Base-by-base conservation (phyloP, 2,797 vertebrate species). In the Psittacula derbiana region DNA sequence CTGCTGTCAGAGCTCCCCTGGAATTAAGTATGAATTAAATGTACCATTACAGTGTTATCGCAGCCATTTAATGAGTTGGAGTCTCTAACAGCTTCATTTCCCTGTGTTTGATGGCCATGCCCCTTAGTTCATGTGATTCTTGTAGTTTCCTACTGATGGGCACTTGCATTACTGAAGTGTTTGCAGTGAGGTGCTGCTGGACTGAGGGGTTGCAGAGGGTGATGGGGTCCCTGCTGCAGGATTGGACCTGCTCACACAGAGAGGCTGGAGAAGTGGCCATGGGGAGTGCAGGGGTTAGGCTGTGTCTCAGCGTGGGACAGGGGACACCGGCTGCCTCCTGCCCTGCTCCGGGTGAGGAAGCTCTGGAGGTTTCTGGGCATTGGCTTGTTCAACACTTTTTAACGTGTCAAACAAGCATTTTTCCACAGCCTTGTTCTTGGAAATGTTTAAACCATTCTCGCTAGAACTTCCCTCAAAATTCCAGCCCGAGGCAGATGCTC, bases 21-120 rank as follows among this genome's bases (percentile, higher is more conserved):
- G 91, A 94, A 91, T 95, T 69, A 69, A 84, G 87, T 28, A 55
- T 85, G 92, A 95, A 95, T 97, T 95, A 95, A 92, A 75, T 43
- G 91, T 76, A 36, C 85, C 71, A 72, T 96, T 97, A 91, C 93
- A 95, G 92, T 67, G 91, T 80, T 80, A 58, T 57, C 92, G 5
- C 81, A 52, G 61, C 41, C 43, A 2, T 69, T 93, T 88, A 90
- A 93, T 85, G 89, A 86, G 90, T 57, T 80, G 55, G 60, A 76
- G 75, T 57, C 88, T 78, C 62, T 46, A 82, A 80, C 70, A 43
- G 82, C 84, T 94, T 88, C 41, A 8, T 69, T 91, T 87, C 41
- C 40, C 11, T 0, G 2, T 28, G 36, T 38, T 33, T 46, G 93
- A 33, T 31, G 74, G 78, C 67, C 55, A 1, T 74, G 61, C 43